A percentile compares a stretch with the other conserved stretches of the same genome.
Evolutionary conservation across 2,888 invertebrate species (phyloP).

Genomic region (Drosophila nr. medialis): DNA sequence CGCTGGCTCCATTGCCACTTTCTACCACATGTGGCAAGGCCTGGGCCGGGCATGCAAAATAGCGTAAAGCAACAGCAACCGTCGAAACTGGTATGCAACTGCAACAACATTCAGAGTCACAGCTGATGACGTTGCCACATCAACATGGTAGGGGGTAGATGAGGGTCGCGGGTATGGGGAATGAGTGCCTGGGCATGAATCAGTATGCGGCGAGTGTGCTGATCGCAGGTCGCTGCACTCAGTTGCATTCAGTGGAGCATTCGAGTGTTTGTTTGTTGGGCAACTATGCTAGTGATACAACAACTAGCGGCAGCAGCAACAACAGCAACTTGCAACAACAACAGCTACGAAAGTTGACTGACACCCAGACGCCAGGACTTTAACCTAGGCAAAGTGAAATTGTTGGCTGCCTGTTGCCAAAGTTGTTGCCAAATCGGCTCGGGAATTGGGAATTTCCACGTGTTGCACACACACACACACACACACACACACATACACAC

Average conservation of each 20-base stretch:
- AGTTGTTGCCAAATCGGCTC: slow-evolving; percentile 47
- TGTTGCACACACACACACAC: slow-evolving; percentile 63
- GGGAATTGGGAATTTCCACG: slow-evolving; percentile 70
- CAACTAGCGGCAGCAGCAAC: slow-evolving; percentile 24
- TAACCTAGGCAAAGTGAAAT: slow-evolving; percentile 81
- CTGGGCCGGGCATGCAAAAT: slow-evolving; percentile 68
- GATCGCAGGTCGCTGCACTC: slow-evolving; percentile 75
- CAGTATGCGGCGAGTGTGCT: slow-evolving; percentile 41
- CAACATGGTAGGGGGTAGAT: background rate
- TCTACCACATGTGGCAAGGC: slow-evolving; percentile 69
- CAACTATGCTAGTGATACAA: slow-evolving; percentile 77
- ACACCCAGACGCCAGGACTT: slow-evolving; percentile 79
- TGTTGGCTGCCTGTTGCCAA: slow-evolving; percentile 52
- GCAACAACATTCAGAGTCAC: slow-evolving; percentile 30
- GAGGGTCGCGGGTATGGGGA: background rate
- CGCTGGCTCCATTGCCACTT: slow-evolving; percentile 59
- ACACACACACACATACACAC: slow-evolving; percentile 40
- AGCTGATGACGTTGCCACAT: slow-evolving; percentile 48
- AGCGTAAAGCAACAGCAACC: slow-evolving; percentile 44
- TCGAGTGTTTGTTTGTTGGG: slow-evolving; percentile 74
- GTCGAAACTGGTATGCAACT: slow-evolving; percentile 69
- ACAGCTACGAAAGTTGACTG: slow-evolving; percentile 77
- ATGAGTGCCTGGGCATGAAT: slow-evolving; percentile 19
- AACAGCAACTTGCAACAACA: slow-evolving; percentile 20
- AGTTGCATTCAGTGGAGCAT: slow-evolving; percentile 70